These are phyloP conservation scores for Rhabdornis inornatus DNA, from an alignment of 2,113 vertebrate species.

Conservation along the genomic window DNA sequence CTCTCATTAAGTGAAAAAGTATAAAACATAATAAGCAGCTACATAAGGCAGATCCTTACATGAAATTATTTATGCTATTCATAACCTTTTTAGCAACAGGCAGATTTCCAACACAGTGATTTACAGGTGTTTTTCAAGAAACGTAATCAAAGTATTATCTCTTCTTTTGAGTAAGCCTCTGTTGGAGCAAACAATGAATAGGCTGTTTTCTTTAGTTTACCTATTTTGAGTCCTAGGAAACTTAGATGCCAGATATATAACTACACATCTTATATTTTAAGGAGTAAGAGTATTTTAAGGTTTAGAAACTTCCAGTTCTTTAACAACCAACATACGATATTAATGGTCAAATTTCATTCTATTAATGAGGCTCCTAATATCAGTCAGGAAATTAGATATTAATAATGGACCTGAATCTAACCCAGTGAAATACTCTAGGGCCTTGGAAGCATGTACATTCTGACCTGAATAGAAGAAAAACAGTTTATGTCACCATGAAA, in stretches of 20 bases:
- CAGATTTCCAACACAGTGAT: slow-evolving; percentile 52
- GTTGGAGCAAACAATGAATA: slow-evolving; percentile 26
- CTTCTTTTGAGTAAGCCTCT: slow-evolving; percentile 53
- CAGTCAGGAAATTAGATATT: slow-evolving; percentile 57
- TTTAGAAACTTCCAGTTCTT: slow-evolving; percentile 64
- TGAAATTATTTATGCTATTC: slow-evolving; percentile 54
- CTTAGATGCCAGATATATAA: slow-evolving; percentile 8
- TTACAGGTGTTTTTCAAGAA: slow-evolving; percentile 56
- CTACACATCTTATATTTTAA: slow-evolving; percentile 39
- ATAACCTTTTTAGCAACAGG: slow-evolving; percentile 45
- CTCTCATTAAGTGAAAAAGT: background rate
- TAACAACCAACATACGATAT: slow-evolving; percentile 59
- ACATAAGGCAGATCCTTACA: background rate
- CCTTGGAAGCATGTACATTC: background rate
- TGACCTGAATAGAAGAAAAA: background rate
- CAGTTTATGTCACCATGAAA: background rate
- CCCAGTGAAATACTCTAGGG: background rate
- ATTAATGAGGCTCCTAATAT: slow-evolving; percentile 52
- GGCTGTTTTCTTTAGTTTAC: slow-evolving; percentile 31
- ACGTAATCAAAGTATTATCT: slow-evolving; percentile 55
- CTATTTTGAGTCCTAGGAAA: slow-evolving; percentile 44
- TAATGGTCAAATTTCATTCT: slow-evolving; percentile 46
- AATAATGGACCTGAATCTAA: slow-evolving; percentile 41
- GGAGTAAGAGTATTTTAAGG: slow-evolving; percentile 38
- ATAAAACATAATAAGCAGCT: slow-evolving; percentile 1